A percentile compares a stretch with the other conserved stretches of the same genome.
Evolutionary conservation across 1,140 invertebrate genomes (phyloP).

Genomic region (Phocides pigmalion): DNA sequence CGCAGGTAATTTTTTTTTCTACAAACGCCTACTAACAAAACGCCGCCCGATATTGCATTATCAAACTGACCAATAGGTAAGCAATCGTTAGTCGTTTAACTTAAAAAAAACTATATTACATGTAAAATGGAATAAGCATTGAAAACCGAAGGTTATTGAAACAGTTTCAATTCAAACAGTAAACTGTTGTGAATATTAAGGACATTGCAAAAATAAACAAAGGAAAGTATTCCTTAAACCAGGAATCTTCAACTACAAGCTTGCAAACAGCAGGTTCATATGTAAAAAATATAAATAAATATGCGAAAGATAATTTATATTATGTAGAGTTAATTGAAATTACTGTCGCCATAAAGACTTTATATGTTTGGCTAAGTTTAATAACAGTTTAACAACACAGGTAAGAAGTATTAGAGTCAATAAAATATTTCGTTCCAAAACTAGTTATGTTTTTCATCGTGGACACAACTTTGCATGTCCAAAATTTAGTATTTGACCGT

Average conservation of each 20-base stretch:
- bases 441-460: not conserved
- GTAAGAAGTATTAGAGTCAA: not conserved
- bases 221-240: no score
- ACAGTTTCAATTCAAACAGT: not conserved
- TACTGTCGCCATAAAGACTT: not conserved
- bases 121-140: not conserved
- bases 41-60: constrained; percentile 6
- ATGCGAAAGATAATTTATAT: no score
- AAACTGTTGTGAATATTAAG: not conserved
- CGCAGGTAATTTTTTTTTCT: constrained; percentile 55
- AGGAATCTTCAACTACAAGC: no score
- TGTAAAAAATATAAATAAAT: no score
- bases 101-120: no score
- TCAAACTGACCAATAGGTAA: constrained; percentile 3
- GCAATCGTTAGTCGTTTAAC: not conserved
- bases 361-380: not conserved
- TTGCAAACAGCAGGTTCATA: no score
- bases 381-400: not conserved
- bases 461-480: constrained; percentile 24
- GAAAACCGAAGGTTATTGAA: not conserved
- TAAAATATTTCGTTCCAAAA: not conserved
- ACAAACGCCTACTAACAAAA: constrained; percentile 13
- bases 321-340: no score
- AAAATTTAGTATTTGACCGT: constrained; percentile 39
- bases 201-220: not conserved